phyloP scores from a whole-genome alignment of 2,113 vertebrate genomes.

The Geococcyx californianus region DNA sequence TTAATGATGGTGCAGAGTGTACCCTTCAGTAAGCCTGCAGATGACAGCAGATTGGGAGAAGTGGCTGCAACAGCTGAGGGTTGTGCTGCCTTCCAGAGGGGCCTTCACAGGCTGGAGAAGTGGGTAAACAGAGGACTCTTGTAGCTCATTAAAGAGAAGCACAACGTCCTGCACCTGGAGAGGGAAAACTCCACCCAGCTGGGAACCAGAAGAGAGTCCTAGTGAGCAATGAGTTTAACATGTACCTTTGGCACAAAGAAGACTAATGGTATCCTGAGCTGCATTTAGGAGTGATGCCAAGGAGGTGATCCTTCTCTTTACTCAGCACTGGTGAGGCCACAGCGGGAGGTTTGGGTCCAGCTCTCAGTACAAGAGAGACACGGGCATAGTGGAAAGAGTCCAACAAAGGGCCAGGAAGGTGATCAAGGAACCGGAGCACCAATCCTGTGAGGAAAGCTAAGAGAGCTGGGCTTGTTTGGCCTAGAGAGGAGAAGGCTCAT shows the following conservation, averaged over 20 bases:
- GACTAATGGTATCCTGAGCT: not conserved
- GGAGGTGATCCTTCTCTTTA: not conserved
- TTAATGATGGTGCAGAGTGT: not conserved
- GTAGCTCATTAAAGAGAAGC: not conserved
- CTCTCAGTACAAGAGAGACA: not conserved
- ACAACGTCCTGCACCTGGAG: not conserved
- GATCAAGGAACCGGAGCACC: no score
- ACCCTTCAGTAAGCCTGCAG: not conserved
- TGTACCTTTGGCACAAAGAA: not conserved
- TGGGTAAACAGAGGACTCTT: not conserved
- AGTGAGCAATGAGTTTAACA: not conserved
- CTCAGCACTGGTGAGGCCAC: not conserved
- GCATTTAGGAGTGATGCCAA: not conserved
- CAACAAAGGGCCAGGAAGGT: no score
- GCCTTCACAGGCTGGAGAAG: not conserved
- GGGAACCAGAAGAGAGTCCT: not conserved
- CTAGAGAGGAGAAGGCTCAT: not conserved
- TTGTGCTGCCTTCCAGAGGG: not conserved
- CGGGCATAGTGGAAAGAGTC: no score
- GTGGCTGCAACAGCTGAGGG: not conserved
- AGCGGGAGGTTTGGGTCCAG: not conserved
- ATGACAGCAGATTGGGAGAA: not conserved
- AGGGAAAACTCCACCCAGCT: not conserved
- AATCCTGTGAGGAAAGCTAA: no score
- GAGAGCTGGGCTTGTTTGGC: no score